Conservation (phyloP, 2,888 invertebrate species). For the Aspidiotus rigidus region DNA sequence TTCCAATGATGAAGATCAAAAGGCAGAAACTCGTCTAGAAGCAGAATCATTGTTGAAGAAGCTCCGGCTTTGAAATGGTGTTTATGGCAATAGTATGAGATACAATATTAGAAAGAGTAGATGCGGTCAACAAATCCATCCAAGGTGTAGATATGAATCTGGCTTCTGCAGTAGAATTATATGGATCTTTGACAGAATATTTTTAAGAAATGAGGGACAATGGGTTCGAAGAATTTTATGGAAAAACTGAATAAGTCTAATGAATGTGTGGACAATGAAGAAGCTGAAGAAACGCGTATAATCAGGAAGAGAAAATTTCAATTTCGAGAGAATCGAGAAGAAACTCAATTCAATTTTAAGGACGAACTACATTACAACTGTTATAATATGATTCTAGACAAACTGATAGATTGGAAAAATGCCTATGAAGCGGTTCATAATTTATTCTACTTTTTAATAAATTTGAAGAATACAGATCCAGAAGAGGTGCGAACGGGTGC, state of each 20-base stretch:
- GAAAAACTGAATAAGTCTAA: conserved; percentile 10
- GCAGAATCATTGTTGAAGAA: conserved; percentile 12
- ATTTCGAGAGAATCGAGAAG: conserved; percentile 10
- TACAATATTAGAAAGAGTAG: conserved; percentile 18
- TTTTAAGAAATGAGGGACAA: conserved; percentile 10
- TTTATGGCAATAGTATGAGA: conserved; percentile 18
- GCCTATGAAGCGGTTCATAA: conserved; percentile 27
- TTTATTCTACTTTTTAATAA: conserved; percentile 35
- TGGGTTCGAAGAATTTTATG: conserved; percentile 22
- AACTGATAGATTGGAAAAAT: conserved; percentile 30
- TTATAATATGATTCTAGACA: conserved; percentile 19
- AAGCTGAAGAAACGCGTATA: conserved; percentile 12
- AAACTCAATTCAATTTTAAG: conserved; percentile 10
- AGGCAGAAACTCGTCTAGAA: conserved; percentile 18
- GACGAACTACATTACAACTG: conserved; percentile 11
- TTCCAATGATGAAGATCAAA: conserved; percentile 13
- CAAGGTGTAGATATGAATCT: conserved; percentile 21
- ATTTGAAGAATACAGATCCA: conserved; percentile 17
- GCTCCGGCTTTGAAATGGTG: conserved; percentile 12
- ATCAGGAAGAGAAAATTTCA: conserved; percentile 11
- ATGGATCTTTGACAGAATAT: conserved; percentile 5
- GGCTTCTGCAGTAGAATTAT: conserved; percentile 10
- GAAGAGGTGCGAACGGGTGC: conserved; percentile 10
- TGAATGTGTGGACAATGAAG: conserved; percentile 18
- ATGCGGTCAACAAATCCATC: conserved; percentile 15